A percentile compares a stretch with the other conserved stretches of the same genome.
These are phyloP conservation scores for Gari tellinella DNA, from an alignment of 2,888 invertebrate genomes.

Conservation along the genomic window DNA sequence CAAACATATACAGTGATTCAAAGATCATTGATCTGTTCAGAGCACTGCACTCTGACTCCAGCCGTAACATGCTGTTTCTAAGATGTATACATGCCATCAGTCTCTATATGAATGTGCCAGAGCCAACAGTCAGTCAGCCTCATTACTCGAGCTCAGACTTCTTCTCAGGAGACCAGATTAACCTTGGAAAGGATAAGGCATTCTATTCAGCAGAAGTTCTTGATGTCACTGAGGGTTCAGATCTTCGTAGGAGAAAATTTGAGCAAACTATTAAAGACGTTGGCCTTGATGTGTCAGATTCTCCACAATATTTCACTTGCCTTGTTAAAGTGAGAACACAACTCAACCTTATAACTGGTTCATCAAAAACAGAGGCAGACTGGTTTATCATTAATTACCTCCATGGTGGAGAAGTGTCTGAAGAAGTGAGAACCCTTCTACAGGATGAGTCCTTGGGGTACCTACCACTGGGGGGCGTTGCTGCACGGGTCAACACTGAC, in stretches of 20 bases:
- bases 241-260: not conserved
- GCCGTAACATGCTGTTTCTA: slow-evolving; percentile 76
- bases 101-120: not conserved
- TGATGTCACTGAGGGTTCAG: not conserved
- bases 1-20: slow-evolving; percentile 64
- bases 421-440: slow-evolving; percentile 10
- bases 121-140: too few relatives aligned
- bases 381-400: slow-evolving; percentile 35
- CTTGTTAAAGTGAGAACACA: not conserved
- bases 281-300: not conserved
- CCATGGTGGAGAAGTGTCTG: slow-evolving; percentile 18
- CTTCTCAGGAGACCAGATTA: not conserved
- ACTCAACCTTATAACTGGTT: too few relatives aligned
- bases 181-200: not conserved
- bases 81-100: slow-evolving; percentile 41
- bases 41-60: slow-evolving; percentile 73
- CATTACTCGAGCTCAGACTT: not conserved
- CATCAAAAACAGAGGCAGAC: not conserved
- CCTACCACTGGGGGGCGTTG: slow-evolving; percentile 29
- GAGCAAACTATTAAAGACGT: not conserved
- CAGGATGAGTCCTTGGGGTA: slow-evolving; percentile 30
- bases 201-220: slow-evolving; percentile 1
- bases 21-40: slow-evolving; percentile 69
- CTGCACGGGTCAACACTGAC: slow-evolving; percentile 1
- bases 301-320: not conserved